Evolutionary conservation across 53 echinoderm and acorn worm genomes (phyloP).

Genomic region (Temnopleurus reevesii): DNA sequence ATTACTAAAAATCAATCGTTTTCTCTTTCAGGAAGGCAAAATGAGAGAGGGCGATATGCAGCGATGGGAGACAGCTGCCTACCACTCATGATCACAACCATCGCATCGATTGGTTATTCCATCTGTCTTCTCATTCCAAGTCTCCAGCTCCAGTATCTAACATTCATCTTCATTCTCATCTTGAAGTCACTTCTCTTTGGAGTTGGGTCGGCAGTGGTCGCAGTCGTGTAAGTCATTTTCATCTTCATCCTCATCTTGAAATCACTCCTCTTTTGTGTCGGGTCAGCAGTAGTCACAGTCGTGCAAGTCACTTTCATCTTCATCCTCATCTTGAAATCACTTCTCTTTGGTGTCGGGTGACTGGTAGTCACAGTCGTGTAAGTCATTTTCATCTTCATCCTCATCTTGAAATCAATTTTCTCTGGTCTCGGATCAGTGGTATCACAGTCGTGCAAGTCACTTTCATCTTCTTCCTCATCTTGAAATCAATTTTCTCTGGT

Average conservation of each 20-base stretch:
- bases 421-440: slow-evolving; percentile 46
- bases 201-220: slow-evolving; percentile 49
- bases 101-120: slow-evolving; percentile 30
- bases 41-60: background rate
- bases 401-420: slow-evolving; percentile 26
- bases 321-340: slow-evolving; percentile 32
- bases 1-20: no score
- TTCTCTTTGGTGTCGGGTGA: slow-evolving; percentile 45
- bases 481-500: no score
- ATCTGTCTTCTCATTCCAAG: slow-evolving; percentile 44
- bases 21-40: background rate
- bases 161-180: slow-evolving; percentile 39
- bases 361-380: slow-evolving; percentile 46
- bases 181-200: slow-evolving; percentile 39
- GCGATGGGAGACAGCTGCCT: slow-evolving; percentile 38
- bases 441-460: slow-evolving; percentile 31
- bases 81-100: slow-evolving; percentile 20
- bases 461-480: no score
- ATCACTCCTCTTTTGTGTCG: slow-evolving; percentile 47
- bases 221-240: slow-evolving; percentile 14
- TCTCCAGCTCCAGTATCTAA: slow-evolving; percentile 41
- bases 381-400: background rate
- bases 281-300: slow-evolving; percentile 44
- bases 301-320: background rate
- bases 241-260: slow-evolving; percentile 24